Percentiles rank a stretch among this genome's conserved stretches.
Evolutionary conservation across 2,113 vertebrate species (phyloP).

Genomic region (Prochilodus magdalenae): DNA sequence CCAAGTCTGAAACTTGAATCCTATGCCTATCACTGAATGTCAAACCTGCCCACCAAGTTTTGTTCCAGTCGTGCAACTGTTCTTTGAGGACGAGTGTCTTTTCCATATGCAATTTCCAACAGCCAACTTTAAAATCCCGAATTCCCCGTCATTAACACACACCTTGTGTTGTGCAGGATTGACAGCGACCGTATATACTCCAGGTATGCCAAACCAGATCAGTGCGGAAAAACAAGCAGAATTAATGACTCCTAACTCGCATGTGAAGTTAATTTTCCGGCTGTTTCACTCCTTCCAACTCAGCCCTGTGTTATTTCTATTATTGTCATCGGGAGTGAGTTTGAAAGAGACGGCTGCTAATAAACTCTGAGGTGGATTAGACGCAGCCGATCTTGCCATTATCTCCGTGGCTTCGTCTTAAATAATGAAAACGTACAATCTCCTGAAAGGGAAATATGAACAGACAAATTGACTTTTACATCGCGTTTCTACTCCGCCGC

Average conservation of each 20-base stretch:
- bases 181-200: constrained; percentile 18
- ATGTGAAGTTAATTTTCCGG: constrained; percentile 70
- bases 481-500: constrained; percentile 57
- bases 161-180: background rate
- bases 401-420: constrained; percentile 61
- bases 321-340: constrained; percentile 11
- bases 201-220: constrained; percentile 62
- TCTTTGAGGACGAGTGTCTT: too few species aligned
- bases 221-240: background rate
- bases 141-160: background rate
- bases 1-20: too few species aligned
- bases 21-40: too few species aligned
- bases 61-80: too few species aligned
- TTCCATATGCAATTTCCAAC: too few species aligned
- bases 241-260: constrained; percentile 16
- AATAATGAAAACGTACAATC: constrained; percentile 68
- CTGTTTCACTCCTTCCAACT: constrained; percentile 60
- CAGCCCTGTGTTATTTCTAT: background rate
- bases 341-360: constrained; percentile 48
- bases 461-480: constrained; percentile 66
- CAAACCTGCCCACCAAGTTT: too few species aligned
- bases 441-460: constrained; percentile 61
- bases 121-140: background rate
- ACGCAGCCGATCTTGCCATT: constrained; percentile 61
- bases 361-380: constrained; percentile 70